phyloP scores from a whole-genome alignment of 2,888 invertebrate genomes.

The Eurytoma adleriae region DNA sequence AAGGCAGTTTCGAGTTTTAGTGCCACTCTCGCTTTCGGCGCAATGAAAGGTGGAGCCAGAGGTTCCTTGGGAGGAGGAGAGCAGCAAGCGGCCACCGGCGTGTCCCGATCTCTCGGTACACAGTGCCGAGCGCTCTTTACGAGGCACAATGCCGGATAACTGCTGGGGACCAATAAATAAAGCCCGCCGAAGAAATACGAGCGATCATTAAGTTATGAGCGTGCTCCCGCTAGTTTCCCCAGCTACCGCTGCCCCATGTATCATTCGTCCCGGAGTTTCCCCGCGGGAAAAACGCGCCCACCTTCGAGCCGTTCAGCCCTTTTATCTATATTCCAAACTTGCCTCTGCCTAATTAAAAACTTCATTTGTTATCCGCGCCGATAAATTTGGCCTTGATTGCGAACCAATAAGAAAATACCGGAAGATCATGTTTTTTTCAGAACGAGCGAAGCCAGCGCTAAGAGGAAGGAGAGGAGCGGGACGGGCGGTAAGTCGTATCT shows the following conservation, averaged over 20 bases:
- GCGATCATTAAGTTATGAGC: constrained; percentile 64
- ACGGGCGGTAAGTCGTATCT: constrained; percentile 57
- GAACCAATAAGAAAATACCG: background rate
- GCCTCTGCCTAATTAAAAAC: constrained; percentile 44
- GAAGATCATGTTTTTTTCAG: background rate
- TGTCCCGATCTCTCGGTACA: constrained; percentile 26
- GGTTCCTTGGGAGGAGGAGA: background rate
- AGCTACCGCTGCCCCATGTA: constrained; percentile 52
- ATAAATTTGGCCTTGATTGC: constrained; percentile 25
- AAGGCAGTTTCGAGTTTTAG: constrained; percentile 23
- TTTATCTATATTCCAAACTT: constrained; percentile 43
- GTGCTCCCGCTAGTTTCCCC: constrained; percentile 57
- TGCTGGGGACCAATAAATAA: constrained; percentile 61
- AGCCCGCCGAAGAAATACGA: constrained; percentile 61
- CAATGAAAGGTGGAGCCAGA: constrained; percentile 30
- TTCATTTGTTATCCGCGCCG: constrained; percentile 21
- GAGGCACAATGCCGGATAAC: constrained; percentile 54
- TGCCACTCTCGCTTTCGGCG: constrained; percentile 36
- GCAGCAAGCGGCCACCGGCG: background rate
- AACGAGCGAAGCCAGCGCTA: background rate
- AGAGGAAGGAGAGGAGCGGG: constrained; percentile 37
- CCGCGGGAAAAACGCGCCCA: constrained; percentile 58
- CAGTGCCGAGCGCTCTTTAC: constrained; percentile 40
- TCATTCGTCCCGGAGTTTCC: constrained; percentile 60
- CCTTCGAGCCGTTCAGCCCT: background rate